Evolutionary conservation across 2,888 invertebrate genomes (phyloP).

Genomic region (Podabrus alpinus): DNA sequence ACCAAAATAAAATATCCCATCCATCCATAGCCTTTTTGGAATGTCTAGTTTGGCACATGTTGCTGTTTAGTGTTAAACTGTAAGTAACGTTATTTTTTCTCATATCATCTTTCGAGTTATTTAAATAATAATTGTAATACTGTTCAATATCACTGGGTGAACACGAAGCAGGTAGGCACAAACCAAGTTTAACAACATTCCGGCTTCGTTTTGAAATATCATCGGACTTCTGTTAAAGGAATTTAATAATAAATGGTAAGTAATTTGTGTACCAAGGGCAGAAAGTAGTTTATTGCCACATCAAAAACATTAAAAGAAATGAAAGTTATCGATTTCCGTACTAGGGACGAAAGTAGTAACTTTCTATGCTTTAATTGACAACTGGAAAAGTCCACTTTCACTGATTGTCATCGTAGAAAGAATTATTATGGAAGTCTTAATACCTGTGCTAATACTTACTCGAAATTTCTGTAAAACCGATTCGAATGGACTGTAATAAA

Average conservation of each 20-base stretch:
- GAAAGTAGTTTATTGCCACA: too few species aligned
- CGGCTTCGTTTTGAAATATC: not conserved
- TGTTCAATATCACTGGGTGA: not conserved
- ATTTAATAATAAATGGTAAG: too few species aligned
- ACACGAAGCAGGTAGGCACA: not conserved
- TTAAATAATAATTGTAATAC: not conserved
- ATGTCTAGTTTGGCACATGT: not conserved
- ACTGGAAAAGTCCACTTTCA: too few species aligned
- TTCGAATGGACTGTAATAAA: not conserved
- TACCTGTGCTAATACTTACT: too few species aligned
- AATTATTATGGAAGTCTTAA: too few species aligned
- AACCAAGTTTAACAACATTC: not conserved
- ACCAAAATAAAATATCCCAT: not conserved
- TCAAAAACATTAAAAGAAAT: too few species aligned
- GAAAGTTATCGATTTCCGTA: too few species aligned
- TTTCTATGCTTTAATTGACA: too few species aligned
- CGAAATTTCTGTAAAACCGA: not conserved
- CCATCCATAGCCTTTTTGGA: not conserved
- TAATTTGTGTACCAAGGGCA: too few species aligned
- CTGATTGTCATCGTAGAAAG: too few species aligned
- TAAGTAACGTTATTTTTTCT: not conserved
- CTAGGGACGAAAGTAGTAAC: too few species aligned
- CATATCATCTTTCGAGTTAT: not conserved
- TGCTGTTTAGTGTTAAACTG: not conserved
- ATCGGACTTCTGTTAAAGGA: not conserved